These are phyloP conservation scores for Aphidius ervi DNA, from an alignment of 1,140 invertebrate genomes.

Conservation along the genomic window DNA sequence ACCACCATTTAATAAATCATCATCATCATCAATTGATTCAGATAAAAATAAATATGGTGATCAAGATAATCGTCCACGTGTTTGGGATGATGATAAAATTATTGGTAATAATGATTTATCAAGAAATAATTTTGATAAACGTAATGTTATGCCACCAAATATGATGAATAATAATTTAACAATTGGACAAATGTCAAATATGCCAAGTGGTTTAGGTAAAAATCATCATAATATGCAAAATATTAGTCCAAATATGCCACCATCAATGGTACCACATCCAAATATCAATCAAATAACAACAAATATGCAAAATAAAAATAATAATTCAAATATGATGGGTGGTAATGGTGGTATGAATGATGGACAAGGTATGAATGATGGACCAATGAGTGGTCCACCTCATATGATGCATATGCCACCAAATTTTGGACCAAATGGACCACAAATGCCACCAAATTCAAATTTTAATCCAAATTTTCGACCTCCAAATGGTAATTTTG, in stretches of 20 bases:
- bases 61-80: conserved; percentile 28
- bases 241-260: conserved; percentile 40
- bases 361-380: conserved; percentile 27
- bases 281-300: conserved; percentile 35
- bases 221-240: conserved; percentile 47
- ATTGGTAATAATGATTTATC: conserved; percentile 19
- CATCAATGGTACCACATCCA: conserved; percentile 33
- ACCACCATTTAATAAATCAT: conserved; percentile 27
- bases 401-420: conserved; percentile 39
- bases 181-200: conserved; percentile 21
- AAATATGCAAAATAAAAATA: conserved; percentile 35
- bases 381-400: conserved; percentile 25
- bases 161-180: conserved; percentile 26
- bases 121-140: conserved; percentile 37
- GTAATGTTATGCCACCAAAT: conserved; percentile 26
- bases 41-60: conserved; percentile 34
- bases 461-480: conserved; percentile 41
- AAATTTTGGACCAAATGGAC: conserved; percentile 40
- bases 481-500: conserved; percentile 44
- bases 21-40: conserved; percentile 6
- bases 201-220: conserved; percentile 20
- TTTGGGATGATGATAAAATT: conserved; percentile 38
- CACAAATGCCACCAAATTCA: conserved; percentile 31
- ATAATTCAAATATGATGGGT: conserved; percentile 15
- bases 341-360: not conserved